phyloP scores from a whole-genome alignment of 2,888 invertebrate genomes.

The Anthrax anthrax region DNA sequence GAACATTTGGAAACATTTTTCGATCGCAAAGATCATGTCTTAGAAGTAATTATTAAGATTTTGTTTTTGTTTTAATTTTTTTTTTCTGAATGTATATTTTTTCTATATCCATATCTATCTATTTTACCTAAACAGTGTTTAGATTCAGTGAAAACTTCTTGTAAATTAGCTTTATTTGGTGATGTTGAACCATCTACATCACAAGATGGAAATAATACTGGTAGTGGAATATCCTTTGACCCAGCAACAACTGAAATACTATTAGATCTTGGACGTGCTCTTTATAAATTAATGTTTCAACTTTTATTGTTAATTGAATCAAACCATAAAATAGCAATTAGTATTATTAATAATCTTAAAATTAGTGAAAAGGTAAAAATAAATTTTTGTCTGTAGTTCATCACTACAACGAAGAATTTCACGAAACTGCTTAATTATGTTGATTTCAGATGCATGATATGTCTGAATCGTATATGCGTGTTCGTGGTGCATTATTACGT shows the following conservation, averaged over 20 bases:
- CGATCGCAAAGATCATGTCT: conserved; percentile 77
- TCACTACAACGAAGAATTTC: too few species aligned
- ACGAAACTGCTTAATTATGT: neutral
- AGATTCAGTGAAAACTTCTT: conserved; percentile 67
- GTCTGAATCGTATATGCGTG: conserved; percentile 43
- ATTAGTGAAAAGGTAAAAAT: conserved; percentile 42
- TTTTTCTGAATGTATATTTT: neutral
- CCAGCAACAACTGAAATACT: conserved; percentile 54
- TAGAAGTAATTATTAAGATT: conserved; percentile 44
- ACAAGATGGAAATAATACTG: conserved; percentile 20
- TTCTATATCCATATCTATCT: neutral
- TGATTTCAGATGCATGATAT: conserved; percentile 51
- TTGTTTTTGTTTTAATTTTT: neutral
- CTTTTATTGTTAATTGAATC: conserved; percentile 76
- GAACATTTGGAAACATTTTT: conserved; percentile 92
- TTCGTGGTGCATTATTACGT: conserved; percentile 42
- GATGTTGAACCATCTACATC: conserved; percentile 36
- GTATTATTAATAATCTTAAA: conserved; percentile 42
- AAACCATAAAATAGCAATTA: conserved; percentile 67
- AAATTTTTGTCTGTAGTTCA: too few species aligned
- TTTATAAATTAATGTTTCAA: conserved; percentile 90
- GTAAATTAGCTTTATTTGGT: conserved; percentile 59
- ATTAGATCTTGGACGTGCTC: conserved; percentile 67
- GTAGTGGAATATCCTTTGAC: conserved; percentile 33
- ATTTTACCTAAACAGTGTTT: conserved; percentile 43